Base-by-base conservation (phyloP, 2,888 invertebrate species). In the Ramazzottius varieornatus region DNA sequence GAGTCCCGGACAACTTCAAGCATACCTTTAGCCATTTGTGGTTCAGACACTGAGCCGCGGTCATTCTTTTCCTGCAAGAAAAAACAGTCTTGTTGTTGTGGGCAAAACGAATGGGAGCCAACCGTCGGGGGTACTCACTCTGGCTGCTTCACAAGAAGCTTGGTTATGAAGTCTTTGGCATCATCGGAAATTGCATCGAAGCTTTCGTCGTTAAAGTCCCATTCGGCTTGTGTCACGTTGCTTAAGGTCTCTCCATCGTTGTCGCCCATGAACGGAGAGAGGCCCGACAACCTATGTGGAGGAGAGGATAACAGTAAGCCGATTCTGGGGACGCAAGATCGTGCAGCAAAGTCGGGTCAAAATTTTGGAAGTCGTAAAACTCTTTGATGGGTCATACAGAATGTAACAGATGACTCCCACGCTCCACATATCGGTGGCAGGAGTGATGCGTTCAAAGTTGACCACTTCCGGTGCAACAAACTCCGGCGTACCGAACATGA, bases 381-480 rank as follows among this genome's bases (percentile, higher is more conserved):
- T 46, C n/a, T n/a, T n/a, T n/a, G n/a, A n/a, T n/a, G n/a, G n/a
- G n/a, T n/a, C 93, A 90, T 80, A 96, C 94, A 96, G 81, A 67
- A 96, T 92, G 76, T 96, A 96, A 75, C 90, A 89, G 71, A 98
- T 93, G 68, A 98, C 94, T 63, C 96, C 96, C 32, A 98, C 85
- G 65, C 91, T 91, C 96, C 94, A 96, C 92, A 96, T 93, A 74
- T 98, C 98, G 0, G 96, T 93, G 8, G 87, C 86, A 73, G 86
- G 92, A 66, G 88, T 87, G 72, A 98, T 91, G 73, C 86, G 86
- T 75, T 98, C 96, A 77, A 94, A 98, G 80, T 94, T 96, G 46
- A 98, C 91, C 33, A 96, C 92, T 81, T 98, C 96, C 0, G 96
- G 96, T 0, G 94, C 93, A 65, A 94, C 93, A 75, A 98, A 98